Evolutionary conservation across 2,113 vertebrate species (phyloP), one percentile per base, ranked within the genome.

Genomic region (Sterna hirundo): DNA sequence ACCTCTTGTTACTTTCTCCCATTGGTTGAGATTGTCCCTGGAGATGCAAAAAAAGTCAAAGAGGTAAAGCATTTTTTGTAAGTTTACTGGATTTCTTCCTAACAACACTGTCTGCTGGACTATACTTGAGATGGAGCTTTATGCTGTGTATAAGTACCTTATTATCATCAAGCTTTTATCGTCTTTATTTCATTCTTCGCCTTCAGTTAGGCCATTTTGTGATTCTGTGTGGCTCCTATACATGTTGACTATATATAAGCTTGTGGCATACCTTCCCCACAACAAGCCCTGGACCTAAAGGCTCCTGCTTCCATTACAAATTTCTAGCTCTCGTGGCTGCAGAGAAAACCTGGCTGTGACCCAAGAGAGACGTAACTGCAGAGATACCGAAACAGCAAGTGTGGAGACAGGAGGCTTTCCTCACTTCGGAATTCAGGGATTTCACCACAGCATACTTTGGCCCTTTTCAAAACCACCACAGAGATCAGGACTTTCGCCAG

Each of bases 1-100:
- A 65, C 99, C 99, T 32, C 96, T 98, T 2, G 98, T 99, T 57
- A 99, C 98, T 96, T 98, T 99, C 97, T 99, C 99, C 99, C 99
- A 99, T 85, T 99, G 99, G 92, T 88, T 93, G 79, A 99, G 99
- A 97, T 99, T 99, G 61, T 99, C 98, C 98, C 99, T 99, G 93
- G 92, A 89, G 40, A 72, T 18, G 11, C 44, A 87, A 79, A 93
- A 93, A 88, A 13, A 77, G 29, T 60, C 1, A 32, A 68, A 88
- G 66, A 96, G 44, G n/a, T 61, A 55, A 91, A 86, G 32, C 32
- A 57, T 7, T 38, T 13, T 38, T 65, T 6, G 5, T 54, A 46
- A 30, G 0, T 47, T 82, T 38, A 88, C 22, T 13, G 20, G 23
- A 22, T 34, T 70, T 76, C 42, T 84, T 88, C n/a, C 17, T 30